These are phyloP conservation scores for Saturnia japonica DNA, from an alignment of 2,888 invertebrate species.

Conservation along the genomic window DNA sequence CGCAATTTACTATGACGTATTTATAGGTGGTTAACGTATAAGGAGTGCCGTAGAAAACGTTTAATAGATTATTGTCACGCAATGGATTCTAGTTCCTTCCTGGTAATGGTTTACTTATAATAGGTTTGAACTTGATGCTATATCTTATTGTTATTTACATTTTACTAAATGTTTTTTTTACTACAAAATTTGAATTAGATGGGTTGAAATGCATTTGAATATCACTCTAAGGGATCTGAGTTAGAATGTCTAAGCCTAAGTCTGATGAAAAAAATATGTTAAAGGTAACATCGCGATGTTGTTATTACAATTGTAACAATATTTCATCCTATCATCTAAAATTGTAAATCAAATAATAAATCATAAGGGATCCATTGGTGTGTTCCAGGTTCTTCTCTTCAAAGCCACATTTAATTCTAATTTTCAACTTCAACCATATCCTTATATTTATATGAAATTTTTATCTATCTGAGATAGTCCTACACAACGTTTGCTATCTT, in stretches of 20 bases:
- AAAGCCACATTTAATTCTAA: background rate
- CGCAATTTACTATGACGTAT: constrained; percentile 44
- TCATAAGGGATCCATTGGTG: background rate
- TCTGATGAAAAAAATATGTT: background rate
- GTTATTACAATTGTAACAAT: background rate
- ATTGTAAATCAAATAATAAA: no score
- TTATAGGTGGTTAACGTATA: constrained; percentile 38
- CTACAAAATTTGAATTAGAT: no score
- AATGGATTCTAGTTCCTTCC: constrained; percentile 22
- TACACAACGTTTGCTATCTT: background rate
- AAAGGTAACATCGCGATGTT: no score
- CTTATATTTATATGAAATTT: background rate
- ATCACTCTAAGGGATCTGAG: background rate
- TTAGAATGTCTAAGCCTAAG: background rate
- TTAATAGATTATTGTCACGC: constrained; percentile 58
- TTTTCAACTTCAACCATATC: background rate
- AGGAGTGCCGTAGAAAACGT: constrained; percentile 41
- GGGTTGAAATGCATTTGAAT: background rate
- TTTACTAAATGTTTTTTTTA: no score
- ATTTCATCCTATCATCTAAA: no score
- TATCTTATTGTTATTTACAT: background rate
- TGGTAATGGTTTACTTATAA: constrained; percentile 10
- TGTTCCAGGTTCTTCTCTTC: background rate
- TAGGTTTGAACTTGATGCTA: background rate
- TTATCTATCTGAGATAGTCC: background rate